A percentile compares a stretch with the other conserved stretches of the same genome.
These are phyloP conservation scores for Drosophila teissieri DNA, from an alignment of 1,140 invertebrate species.

Conservation along the genomic window DNA sequence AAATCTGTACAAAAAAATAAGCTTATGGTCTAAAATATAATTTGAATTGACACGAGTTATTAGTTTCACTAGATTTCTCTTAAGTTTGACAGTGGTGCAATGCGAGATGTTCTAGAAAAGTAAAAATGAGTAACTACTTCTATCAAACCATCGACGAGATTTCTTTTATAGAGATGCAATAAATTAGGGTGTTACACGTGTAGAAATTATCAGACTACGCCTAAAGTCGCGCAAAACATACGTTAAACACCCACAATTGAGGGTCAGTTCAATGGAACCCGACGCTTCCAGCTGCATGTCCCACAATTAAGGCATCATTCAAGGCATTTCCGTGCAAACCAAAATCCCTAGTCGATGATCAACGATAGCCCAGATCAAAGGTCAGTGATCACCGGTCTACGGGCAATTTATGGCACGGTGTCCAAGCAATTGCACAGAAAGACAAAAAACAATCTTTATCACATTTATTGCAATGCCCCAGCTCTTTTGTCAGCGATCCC, in stretches of 20 bases:
- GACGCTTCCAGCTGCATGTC: conserved; percentile 62
- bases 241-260: conserved; percentile 71
- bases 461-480: conserved; percentile 78
- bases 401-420: conserved; percentile 69
- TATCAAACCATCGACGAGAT: too few relatives aligned
- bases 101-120: neutral
- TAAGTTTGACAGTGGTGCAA: neutral
- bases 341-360: conserved; percentile 30
- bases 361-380: conserved; percentile 35
- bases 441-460: conserved; percentile 78
- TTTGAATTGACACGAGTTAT: neutral
- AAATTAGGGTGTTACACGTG: conserved; percentile 55
- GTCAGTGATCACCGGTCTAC: conserved; percentile 38
- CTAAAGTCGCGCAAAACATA: conserved; percentile 31
- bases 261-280: conserved; percentile 52
- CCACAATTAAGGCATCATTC: conserved; percentile 80
- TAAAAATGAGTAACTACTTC: too few relatives aligned
- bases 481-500: conserved; percentile 58
- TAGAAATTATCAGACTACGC: conserved; percentile 7
- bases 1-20: neutral
- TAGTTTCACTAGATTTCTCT: neutral
- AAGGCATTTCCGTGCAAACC: conserved; percentile 49
- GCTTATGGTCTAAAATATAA: neutral
- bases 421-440: conserved; percentile 61
- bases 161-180: neutral